Conservation (phyloP, 1,140 invertebrate genomes). For the Vanessa tameamea region DNA sequence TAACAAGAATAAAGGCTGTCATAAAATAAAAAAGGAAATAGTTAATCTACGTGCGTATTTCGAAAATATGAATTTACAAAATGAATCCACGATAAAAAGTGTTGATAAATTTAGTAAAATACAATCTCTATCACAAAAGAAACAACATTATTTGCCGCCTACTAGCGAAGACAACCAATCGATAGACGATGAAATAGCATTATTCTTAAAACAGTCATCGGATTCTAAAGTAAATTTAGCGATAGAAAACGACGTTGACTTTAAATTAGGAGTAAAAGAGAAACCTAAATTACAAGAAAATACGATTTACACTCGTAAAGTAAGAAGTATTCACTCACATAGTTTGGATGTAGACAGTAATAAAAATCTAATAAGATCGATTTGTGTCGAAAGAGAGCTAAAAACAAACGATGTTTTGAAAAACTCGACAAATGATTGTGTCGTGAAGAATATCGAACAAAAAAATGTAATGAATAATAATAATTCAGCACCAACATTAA, state of each 20-base stretch:
- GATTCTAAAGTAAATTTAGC: constrained; percentile 45
- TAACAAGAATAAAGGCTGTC: neutral
- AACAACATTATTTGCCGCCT: neutral
- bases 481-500: neutral
- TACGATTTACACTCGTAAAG: neutral
- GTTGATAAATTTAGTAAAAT: constrained; percentile 30
- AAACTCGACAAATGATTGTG: neutral
- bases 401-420: neutral
- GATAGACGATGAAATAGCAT: constrained; percentile 30
- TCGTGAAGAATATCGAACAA: neutral
- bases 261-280: constrained; percentile 45
- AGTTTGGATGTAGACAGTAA: neutral
- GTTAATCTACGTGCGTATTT: constrained; percentile 51
- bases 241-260: constrained; percentile 51
- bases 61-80: constrained; percentile 51
- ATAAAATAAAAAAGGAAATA: constrained; percentile 49
- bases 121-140: constrained; percentile 2
- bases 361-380: neutral
- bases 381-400: neutral
- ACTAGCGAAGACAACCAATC: constrained; percentile 13
- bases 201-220: constrained; percentile 23
- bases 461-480: neutral
- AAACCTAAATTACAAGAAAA: constrained; percentile 12
- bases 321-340: neutral
- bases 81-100: constrained; percentile 49